Base-by-base conservation (phyloP, 1,140 invertebrate species). In the Diabrotica virgifera region DNA sequence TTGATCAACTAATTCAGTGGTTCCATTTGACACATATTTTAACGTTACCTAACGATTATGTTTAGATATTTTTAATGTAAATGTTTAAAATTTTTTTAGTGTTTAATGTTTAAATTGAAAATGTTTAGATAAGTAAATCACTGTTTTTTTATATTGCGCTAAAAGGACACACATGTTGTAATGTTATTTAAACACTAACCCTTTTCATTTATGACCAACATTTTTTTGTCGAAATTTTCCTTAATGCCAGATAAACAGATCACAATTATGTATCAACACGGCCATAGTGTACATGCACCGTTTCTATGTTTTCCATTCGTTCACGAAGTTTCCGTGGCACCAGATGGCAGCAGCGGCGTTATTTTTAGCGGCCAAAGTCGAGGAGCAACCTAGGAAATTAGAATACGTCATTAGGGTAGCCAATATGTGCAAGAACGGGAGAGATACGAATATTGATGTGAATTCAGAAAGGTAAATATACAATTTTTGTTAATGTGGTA, bases 281-380 rank as follows among this genome's bases (percentile, higher is more conserved):
- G 94, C 93, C 38, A 97, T 97, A 73, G 95, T 98, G n/a, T 98
- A 97, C 74, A 97, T 98, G 95, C 95, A 98, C 79, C 84, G 96
- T 35, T 98, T 98, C 81, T 98, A 96, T 79, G 93, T 96, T 80
- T 96, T 95, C 80, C 95, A 96, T 75, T 92, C 93, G 0, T 91
- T 96, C 79, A 86, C 88, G 10, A 86, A 89, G 65, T 95, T 95
- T 75, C 90, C 92, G 75, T 86, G 91, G 67, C 92, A 94, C 81
- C 81, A 87, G 14, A 91, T 93, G 75, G 87, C 90, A 36, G 86
- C 91, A 0, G 92, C 92, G 6, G 88, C 93, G 52, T 82, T 98
- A n/a, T 98, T 98, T 80, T 82, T 98, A 57, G 95, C 96, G 50
- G 95, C 95, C 54, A 98, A 98, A 85, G 94, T 98, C 7, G 96